These are phyloP conservation scores for Oncopodura yosiiana DNA, from an alignment of 1,140 invertebrate species.

Conservation along the genomic window DNA sequence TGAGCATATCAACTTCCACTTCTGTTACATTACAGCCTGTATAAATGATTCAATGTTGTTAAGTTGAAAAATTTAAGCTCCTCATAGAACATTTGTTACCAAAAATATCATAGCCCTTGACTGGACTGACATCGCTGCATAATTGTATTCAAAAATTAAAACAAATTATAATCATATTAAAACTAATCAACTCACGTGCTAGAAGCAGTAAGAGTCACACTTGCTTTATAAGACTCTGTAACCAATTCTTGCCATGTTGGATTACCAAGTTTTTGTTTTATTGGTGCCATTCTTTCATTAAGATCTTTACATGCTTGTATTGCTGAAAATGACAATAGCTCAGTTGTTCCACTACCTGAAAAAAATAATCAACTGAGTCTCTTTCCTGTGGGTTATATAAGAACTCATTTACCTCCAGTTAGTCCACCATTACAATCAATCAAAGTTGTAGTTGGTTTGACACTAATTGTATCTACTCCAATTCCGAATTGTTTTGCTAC, in stretches of 20 bases:
- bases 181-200: too few species aligned
- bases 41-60: too few species aligned
- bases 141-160: too few species aligned
- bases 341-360: not conserved
- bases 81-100: too few species aligned
- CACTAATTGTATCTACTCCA: not conserved
- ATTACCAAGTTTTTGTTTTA: constrained; percentile 42
- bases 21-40: too few species aligned
- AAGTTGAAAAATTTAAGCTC: too few species aligned
- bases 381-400: not conserved
- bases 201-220: too few species aligned
- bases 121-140: too few species aligned
- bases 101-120: too few species aligned
- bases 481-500: constrained; percentile 2
- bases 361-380: not conserved
- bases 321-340: not conserved
- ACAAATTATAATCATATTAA: too few species aligned
- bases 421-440: not conserved
- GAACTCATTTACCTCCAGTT: not conserved
- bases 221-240: constrained; percentile 45
- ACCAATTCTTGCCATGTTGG: constrained; percentile 57
- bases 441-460: not conserved
- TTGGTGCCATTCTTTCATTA: constrained; percentile 8
- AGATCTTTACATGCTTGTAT: constrained; percentile 7
- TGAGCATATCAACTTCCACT: too few species aligned